Base-by-base conservation (phyloP, 2,797 vertebrate genomes). In the Clarias platycephalus region DNA sequence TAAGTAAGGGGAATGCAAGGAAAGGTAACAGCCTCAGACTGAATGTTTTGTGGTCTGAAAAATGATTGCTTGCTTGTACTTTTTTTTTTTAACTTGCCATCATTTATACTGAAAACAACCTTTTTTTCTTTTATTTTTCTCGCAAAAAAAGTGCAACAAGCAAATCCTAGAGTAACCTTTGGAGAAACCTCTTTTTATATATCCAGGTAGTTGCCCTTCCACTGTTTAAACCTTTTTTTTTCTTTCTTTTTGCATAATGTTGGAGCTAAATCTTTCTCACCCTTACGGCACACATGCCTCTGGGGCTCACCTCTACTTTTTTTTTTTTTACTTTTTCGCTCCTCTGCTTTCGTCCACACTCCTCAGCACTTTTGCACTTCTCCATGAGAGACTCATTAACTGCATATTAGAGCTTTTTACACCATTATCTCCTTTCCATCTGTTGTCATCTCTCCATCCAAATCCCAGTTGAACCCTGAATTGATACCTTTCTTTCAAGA, bases 341-440 rank as follows among this genome's bases (percentile, higher is more conserved):
- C 22, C 7, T 58, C 49, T 40, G 76, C 80, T 68, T 82, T 84
- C 78, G 37, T 87, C 87, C 76, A 82, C 85, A 85, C 92, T 94
- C 93, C 92, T 95, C 94, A 94, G 93, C 94, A 93, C 89, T 94
- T 94, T 93, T 85, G 83, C 88, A 90, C 88, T 89, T 91, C 90
- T 89, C 88, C 91, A 90, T 91, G 88, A 91, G 89, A 92, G 89
- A 91, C 90, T 93, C 93, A 94, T 95, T 94, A 94, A 85, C 57
- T 82, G 78, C 70, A 63, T 88, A 68, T 87, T 87, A 86, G 84
- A 84, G 80, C 85, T 82, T 64, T 49, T 58, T 85, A 66, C 49
- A 53, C 64, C 68, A 70, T 84, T 77, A 72, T 63, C 44, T 70
- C 58, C 40, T 67, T 80, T 75, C 77, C 49, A 86, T 83, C 62